These are phyloP conservation scores for Alligator mississippiensis DNA, from an alignment of 2,113 vertebrate genomes.

Conservation along the genomic window DNA sequence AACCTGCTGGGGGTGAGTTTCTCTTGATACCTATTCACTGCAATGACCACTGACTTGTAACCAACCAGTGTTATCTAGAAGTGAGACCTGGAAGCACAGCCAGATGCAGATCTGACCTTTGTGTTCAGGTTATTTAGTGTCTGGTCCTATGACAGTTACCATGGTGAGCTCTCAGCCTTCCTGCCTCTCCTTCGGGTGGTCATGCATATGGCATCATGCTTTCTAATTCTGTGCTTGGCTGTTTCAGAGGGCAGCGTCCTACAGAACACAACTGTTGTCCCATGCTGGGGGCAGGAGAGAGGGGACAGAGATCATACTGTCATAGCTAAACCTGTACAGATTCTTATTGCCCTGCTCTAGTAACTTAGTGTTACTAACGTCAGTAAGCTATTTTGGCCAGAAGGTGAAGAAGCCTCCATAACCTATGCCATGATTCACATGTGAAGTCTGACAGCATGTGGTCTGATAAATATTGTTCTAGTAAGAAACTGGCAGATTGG, in stretches of 20 bases:
- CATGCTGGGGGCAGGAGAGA: not conserved
- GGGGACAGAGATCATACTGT: not conserved
- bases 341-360: not conserved
- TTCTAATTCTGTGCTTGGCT: not conserved
- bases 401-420: not conserved
- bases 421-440: not conserved
- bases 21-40: not conserved
- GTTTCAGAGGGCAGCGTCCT: no score
- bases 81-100: not conserved
- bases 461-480: not conserved
- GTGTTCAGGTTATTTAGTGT: not conserved
- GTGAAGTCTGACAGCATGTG: not conserved
- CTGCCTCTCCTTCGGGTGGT: not conserved
- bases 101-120: not conserved
- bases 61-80: not conserved
- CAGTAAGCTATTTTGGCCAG: not conserved
- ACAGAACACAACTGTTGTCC: not conserved
- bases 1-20: constrained; percentile 95
- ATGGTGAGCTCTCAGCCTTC: not conserved
- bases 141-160: not conserved
- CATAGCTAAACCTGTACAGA: not conserved
- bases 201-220: not conserved
- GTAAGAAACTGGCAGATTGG: not conserved
- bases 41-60: not conserved
- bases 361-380: not conserved